Evolutionary conservation across 2,113 vertebrate genomes (phyloP).

Genomic region (Oryzias curvinotus): DNA sequence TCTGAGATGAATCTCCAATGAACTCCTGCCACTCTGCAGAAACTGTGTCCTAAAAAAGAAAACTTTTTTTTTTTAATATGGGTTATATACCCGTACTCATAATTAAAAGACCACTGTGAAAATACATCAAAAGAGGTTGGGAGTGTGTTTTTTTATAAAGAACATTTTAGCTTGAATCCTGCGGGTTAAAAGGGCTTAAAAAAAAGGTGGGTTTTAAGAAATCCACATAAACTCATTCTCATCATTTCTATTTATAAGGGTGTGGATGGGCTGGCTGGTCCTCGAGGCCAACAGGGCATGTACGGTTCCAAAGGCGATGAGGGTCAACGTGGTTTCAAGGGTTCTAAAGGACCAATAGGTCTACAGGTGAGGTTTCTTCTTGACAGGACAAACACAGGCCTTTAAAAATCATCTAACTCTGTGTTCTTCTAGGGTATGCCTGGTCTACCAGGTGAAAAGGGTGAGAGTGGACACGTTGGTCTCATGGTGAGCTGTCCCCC

Average conservation of each 20-base stretch:
- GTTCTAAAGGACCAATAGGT: conserved; percentile 74
- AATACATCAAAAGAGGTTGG: too few relatives aligned
- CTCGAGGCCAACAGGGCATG: conserved; percentile 80
- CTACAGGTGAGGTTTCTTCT: conserved; percentile 70
- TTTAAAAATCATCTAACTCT: conserved; percentile 1
- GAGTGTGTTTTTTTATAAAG: too few relatives aligned
- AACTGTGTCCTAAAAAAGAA: too few relatives aligned
- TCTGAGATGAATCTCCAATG: too few relatives aligned
- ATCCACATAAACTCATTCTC: conserved; percentile 15
- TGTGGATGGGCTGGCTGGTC: conserved; percentile 72
- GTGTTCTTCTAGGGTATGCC: conserved; percentile 74
- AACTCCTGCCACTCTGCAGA: too few relatives aligned
- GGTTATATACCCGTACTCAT: too few relatives aligned
- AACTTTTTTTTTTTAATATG: too few relatives aligned
- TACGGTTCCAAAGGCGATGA: conserved; percentile 82
- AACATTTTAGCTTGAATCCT: too few relatives aligned
- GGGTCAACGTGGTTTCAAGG: conserved; percentile 78
- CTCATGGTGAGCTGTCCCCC: conserved; percentile 62
- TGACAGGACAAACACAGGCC: not conserved
- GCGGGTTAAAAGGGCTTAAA: not conserved
- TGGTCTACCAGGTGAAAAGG: conserved; percentile 78
- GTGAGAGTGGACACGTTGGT: conserved; percentile 75
- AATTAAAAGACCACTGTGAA: too few relatives aligned
- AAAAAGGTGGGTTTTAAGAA: too few relatives aligned
- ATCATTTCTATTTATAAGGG: conserved; percentile 75